Evolutionary conservation across 2,888 invertebrate genomes (phyloP), one percentile per base, ranked within the genome.

Genomic region (Clusia tigrina): DNA sequence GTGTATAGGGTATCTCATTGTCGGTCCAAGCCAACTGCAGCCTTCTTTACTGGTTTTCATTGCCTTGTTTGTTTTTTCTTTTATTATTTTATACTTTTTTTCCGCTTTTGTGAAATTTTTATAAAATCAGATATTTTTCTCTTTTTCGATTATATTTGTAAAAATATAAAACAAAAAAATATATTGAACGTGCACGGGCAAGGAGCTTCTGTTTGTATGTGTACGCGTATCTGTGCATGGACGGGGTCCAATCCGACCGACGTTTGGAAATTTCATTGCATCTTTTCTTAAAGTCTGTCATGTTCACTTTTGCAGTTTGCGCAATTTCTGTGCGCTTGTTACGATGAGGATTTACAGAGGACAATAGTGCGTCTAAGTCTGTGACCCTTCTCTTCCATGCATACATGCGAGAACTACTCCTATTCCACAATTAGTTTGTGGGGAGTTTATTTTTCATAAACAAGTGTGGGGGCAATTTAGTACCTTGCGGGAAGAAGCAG

Each of bases 311-410:
- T 76, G 77, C 75, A 72, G 71, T 73, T 71, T 73, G 71, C 72
- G 71, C 69, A 69, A 77, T 77, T 82, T 80, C 81, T 81, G 81
- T 68, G 79, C 79, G 71, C 81, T 82, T 81, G 82, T 80, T 81
- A 76, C 79, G 78, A 79, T 76, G 81, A 81, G 81, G 81, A 81
- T 80, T 81, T 81, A 66, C 78, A 80, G 82, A 81, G 81, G 82
- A 81, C 82, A 82, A 81, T 81, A 81, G 81, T 81, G 81, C 81
- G 81, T 81, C 81, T 81, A 81, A 81, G 71, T 74, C 67, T 66
- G 59, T n/a, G n/a, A n/a, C n/a, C n/a, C 5, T 42, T 6, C 15
- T 22, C 20, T 2, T 15, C 48, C 48, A 48, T 22, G 38, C 42
- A 37, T 5, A n/a, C n/a, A n/a, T n/a, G n/a, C n/a, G n/a, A n/a